Evolutionary conservation across 2,797 vertebrate species (phyloP).

Genomic region (Lagodon rhomboides): DNA sequence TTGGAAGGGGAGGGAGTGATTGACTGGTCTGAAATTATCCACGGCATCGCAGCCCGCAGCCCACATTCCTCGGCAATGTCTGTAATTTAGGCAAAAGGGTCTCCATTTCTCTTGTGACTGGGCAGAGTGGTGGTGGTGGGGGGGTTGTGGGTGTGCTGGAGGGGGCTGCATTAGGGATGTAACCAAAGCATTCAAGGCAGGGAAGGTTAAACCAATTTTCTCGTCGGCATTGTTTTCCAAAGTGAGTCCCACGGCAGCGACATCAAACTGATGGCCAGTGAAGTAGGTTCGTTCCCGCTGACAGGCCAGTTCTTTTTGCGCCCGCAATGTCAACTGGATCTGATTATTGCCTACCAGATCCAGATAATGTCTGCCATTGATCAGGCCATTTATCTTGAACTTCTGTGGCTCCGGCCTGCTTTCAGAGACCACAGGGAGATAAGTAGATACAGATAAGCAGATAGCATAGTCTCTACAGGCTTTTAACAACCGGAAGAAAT

Average conservation of each 20-base stretch:
- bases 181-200: slow-evolving; percentile 68
- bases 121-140: slow-evolving; percentile 34
- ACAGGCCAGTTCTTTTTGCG: slow-evolving; percentile 65
- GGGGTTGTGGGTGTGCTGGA: slow-evolving; percentile 5
- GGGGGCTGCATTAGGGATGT: slow-evolving; percentile 70
- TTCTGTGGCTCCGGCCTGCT: slow-evolving; percentile 68
- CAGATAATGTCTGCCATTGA: slow-evolving; percentile 84
- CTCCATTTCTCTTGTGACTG: slow-evolving; percentile 70
- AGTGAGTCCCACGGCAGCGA: slow-evolving; percentile 64
- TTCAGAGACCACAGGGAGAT: slow-evolving; percentile 75
- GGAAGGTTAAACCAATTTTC: slow-evolving; percentile 85
- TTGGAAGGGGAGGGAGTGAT: slow-evolving; percentile 64
- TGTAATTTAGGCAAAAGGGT: slow-evolving; percentile 82
- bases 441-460: slow-evolving; percentile 79
- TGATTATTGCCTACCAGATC: slow-evolving; percentile 83
- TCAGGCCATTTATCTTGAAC: slow-evolving; percentile 81
- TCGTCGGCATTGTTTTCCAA: slow-evolving; percentile 80
- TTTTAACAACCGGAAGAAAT: slow-evolving; percentile 78
- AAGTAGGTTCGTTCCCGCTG: slow-evolving; percentile 65
- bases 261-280: slow-evolving; percentile 65
- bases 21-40: slow-evolving; percentile 83
- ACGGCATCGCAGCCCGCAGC: slow-evolving; percentile 68
- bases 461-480: slow-evolving; percentile 79
- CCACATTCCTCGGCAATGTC: slow-evolving; percentile 76
- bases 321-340: slow-evolving; percentile 71